Evolutionary conservation across 2,113 vertebrate genomes (phyloP).

Genomic region (Heloderma charlesbogerti): DNA sequence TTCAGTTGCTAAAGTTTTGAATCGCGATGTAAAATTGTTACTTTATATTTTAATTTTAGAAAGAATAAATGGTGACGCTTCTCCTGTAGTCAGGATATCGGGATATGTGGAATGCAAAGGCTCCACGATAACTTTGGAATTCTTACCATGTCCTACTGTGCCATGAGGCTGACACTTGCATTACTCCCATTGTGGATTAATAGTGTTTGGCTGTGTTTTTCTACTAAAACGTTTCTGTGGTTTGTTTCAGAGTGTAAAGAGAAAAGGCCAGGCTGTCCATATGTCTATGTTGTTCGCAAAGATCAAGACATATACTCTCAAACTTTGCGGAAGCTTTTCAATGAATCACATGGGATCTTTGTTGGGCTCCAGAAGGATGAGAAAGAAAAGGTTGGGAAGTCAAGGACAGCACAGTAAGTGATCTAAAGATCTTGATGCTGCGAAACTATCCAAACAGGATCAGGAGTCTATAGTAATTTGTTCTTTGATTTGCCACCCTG

Average conservation of each 20-base stretch:
- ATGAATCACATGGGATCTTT: constrained; percentile 97
- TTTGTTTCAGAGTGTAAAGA: constrained; percentile 58
- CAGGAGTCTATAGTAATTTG: background rate
- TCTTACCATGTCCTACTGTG: background rate
- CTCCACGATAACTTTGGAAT: background rate
- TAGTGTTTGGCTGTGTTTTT: background rate
- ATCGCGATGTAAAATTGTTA: background rate
- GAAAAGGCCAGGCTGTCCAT: constrained; percentile 54
- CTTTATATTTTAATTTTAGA: no score
- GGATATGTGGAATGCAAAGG: no score
- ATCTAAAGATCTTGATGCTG: background rate
- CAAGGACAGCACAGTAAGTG: constrained; percentile 81
- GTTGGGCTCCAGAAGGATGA: constrained; percentile 89
- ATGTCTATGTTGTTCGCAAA: constrained; percentile 85
- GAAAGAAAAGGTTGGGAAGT: constrained; percentile 88
- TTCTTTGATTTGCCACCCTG: background rate
- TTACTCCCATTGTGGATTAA: background rate
- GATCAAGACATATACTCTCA: constrained; percentile 93
- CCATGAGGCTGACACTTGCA: background rate
- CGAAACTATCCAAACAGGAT: background rate
- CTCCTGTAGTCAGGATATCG: background rate
- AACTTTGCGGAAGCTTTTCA: constrained; percentile 94
- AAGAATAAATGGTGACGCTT: background rate
- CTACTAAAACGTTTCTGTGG: background rate
- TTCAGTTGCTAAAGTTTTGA: background rate